A percentile compares a stretch with the other conserved stretches of the same genome.
Evolutionary conservation across 2,888 invertebrate species (phyloP).

Genomic region (Pachycephus smyrnensis): DNA sequence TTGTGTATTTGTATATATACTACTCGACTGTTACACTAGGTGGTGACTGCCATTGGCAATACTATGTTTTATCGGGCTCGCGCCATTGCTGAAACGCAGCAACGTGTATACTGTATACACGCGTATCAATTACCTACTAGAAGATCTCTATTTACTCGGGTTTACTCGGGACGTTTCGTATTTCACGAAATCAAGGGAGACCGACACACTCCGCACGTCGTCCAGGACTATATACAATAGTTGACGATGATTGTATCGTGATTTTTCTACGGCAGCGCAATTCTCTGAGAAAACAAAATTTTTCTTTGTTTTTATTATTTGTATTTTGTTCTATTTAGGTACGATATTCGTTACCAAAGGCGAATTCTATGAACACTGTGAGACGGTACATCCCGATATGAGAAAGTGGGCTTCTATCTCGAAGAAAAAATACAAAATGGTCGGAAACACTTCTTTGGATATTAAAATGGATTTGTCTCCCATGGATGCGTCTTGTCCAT

Average conservation of each 20-base stretch:
- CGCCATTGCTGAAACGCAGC: neutral
- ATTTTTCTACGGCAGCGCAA: neutral
- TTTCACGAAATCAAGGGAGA: neutral
- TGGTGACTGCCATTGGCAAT: neutral
- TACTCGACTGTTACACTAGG: neutral
- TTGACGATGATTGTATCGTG: neutral
- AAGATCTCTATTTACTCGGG: neutral
- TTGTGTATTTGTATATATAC: neutral
- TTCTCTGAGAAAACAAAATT: too few relatives aligned
- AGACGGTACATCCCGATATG: constrained; percentile 33
- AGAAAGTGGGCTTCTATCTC: constrained; percentile 15
- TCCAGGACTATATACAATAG: neutral
- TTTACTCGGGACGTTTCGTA: neutral
- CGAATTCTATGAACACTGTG: constrained; percentile 46
- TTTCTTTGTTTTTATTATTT: too few relatives aligned
- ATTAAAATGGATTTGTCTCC: neutral
- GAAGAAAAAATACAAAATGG: neutral
- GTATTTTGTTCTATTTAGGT: constrained; percentile 15
- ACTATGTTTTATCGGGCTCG: neutral
- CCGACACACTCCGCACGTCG: neutral
- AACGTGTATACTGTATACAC: neutral
- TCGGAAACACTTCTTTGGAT: neutral
- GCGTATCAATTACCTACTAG: neutral
- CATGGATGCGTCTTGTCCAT: neutral
- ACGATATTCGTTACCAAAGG: constrained; percentile 37